A percentile compares a stretch with the other conserved stretches of the same genome.
phyloP scores from a whole-genome alignment of 2,113 vertebrate species.

The Diadophis punctatus region DNA sequence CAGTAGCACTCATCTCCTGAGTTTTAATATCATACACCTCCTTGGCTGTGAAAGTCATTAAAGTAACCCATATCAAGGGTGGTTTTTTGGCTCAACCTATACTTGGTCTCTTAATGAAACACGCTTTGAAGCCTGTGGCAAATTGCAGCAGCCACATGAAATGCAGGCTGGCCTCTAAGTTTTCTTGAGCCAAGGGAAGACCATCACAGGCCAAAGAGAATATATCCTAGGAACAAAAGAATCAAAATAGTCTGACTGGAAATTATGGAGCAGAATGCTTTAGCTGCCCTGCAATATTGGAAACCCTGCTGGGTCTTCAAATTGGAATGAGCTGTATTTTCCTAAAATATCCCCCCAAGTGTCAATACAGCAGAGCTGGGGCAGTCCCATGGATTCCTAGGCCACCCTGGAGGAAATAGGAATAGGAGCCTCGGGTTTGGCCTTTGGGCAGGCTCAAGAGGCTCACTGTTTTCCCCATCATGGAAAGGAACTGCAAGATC shows the following conservation, averaged over 20 bases:
- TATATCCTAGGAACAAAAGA: fast-evolving
- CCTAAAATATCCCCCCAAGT: neutral
- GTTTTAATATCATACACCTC: slow-evolving; percentile 36
- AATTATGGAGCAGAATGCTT: neutral
- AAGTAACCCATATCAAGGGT: slow-evolving; percentile 34
- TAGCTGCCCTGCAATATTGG: neutral
- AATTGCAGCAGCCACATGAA: slow-evolving; percentile 28
- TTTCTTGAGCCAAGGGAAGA: slow-evolving; percentile 25
- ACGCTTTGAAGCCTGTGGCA: slow-evolving; percentile 44
- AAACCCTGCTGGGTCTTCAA: neutral
- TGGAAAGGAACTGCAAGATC: neutral
- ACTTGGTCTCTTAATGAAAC: slow-evolving; percentile 56
- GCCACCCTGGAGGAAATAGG: neutral
- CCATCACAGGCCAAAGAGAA: slow-evolving; percentile 14
- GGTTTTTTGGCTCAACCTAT: neutral
- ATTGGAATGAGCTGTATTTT: neutral
- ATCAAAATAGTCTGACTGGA: neutral
- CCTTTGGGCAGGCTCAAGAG: neutral
- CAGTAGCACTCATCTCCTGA: slow-evolving; percentile 2
- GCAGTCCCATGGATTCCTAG: neutral
- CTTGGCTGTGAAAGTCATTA: slow-evolving; percentile 28
- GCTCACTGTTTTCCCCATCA: neutral
- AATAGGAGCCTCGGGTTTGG: neutral
- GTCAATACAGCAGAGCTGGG: neutral
- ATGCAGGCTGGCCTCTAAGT: slow-evolving; percentile 35